Evolutionary conservation across 2,797 vertebrate species (phyloP).

Genomic region (Scolopax rusticola): DNA sequence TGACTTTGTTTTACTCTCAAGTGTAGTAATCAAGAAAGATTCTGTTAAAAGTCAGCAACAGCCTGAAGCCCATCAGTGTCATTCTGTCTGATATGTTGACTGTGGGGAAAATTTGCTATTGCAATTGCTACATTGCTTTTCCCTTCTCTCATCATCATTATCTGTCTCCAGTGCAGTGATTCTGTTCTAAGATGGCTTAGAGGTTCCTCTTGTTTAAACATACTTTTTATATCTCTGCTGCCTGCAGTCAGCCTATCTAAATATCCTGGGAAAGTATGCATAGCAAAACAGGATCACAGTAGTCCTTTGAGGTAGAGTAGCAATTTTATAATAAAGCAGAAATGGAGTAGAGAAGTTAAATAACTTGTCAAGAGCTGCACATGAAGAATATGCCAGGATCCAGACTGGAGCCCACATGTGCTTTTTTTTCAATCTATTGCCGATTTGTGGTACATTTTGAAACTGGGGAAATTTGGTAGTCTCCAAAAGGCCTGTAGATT

Average conservation of each 20-base stretch:
- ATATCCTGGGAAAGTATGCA: not conserved
- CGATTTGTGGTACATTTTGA: not conserved
- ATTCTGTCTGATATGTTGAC: not conserved
- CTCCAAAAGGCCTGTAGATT: not conserved
- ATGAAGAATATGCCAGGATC: not conserved
- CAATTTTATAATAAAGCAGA: not conserved
- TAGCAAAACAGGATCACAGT: not conserved
- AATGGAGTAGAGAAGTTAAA: not conserved
- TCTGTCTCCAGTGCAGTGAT: not conserved
- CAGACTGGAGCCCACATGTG: not conserved
- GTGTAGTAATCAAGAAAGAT: not conserved
- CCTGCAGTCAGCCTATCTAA: not conserved
- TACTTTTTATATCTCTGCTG: not conserved
- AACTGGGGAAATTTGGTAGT: not conserved
- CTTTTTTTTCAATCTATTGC: not conserved
- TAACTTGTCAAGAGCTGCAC: not conserved
- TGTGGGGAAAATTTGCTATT: not conserved
- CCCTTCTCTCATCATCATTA: not conserved
- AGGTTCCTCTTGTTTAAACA: constrained; percentile 4
- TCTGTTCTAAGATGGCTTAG: not conserved
- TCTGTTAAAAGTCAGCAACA: not conserved
- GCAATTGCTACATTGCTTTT: not conserved
- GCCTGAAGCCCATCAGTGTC: not conserved
- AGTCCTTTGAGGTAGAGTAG: not conserved
- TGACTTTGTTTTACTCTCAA: not conserved